A percentile compares a stretch with the other conserved stretches of the same genome.
Conservation (phyloP, 2,888 invertebrate genomes). For the Microctonus hyperodae region DNA sequence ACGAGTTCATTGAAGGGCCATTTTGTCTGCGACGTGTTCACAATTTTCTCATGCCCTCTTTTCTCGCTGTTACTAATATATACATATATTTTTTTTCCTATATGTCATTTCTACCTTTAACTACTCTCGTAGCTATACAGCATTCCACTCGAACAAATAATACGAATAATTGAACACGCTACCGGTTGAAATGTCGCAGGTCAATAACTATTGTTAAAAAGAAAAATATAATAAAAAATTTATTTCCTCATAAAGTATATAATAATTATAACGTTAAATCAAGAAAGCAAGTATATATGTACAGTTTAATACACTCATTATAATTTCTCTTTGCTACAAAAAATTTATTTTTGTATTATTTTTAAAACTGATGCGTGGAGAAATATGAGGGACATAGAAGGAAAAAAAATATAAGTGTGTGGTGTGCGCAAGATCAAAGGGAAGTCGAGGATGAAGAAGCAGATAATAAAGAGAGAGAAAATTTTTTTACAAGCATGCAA, state of each 20-base stretch:
- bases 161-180: not conserved
- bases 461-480: constrained; percentile 29
- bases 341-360: not conserved
- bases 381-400: not conserved
- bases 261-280: too few relatives aligned
- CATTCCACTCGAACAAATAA: not conserved
- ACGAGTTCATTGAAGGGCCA: constrained; percentile 12
- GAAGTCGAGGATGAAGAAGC: constrained; percentile 23
- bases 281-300: too few relatives aligned
- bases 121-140: not conserved
- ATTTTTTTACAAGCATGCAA: constrained; percentile 11
- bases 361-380: not conserved
- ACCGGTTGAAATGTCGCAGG: not conserved
- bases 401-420: not conserved
- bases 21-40: constrained; percentile 11
- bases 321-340: not conserved
- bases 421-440: not conserved
- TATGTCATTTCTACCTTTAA: not conserved
- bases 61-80: not conserved
- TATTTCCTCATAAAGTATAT: too few relatives aligned
- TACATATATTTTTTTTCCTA: not conserved
- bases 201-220: not conserved
- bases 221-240: too few relatives aligned
- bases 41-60: constrained; percentile 9
- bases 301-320: too few relatives aligned